phyloP scores from a whole-genome alignment of 2,113 vertebrate species.

The Rattus rattus region DNA sequence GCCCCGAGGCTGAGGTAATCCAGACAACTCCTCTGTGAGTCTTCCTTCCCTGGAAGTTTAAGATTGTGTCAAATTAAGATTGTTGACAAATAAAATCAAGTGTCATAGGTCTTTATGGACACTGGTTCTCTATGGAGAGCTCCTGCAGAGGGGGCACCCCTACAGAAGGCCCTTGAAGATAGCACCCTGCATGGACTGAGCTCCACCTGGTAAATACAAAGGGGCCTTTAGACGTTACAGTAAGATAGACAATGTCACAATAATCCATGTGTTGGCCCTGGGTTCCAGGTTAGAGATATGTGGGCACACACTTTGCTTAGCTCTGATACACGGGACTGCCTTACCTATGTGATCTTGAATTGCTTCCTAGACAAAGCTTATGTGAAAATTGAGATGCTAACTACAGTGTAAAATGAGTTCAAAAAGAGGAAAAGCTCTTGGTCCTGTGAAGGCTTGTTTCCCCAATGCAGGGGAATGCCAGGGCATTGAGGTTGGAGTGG shows the following conservation, averaged over 20 bases:
- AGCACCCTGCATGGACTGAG: neutral
- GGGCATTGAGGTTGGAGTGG: too few species aligned
- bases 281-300: too few species aligned
- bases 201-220: neutral
- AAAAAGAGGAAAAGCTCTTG: too few species aligned
- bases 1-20: neutral
- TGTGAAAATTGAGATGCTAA: neutral
- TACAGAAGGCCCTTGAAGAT: neutral
- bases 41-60: neutral
- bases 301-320: neutral
- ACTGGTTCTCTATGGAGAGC: too few species aligned
- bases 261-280: neutral
- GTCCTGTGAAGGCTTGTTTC: too few species aligned
- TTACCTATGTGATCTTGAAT: neutral
- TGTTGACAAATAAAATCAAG: neutral
- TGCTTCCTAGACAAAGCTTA: neutral
- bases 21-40: neutral
- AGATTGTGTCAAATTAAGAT: neutral
- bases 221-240: too few species aligned
- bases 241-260: accelerated
- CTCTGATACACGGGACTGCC: neutral
- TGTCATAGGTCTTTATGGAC: neutral
- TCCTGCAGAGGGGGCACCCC: neutral
- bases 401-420: neutral
- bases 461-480: too few species aligned